These are phyloP conservation scores for Esperia sulphurella DNA, from an alignment of 2,888 invertebrate species.

Conservation along the genomic window DNA sequence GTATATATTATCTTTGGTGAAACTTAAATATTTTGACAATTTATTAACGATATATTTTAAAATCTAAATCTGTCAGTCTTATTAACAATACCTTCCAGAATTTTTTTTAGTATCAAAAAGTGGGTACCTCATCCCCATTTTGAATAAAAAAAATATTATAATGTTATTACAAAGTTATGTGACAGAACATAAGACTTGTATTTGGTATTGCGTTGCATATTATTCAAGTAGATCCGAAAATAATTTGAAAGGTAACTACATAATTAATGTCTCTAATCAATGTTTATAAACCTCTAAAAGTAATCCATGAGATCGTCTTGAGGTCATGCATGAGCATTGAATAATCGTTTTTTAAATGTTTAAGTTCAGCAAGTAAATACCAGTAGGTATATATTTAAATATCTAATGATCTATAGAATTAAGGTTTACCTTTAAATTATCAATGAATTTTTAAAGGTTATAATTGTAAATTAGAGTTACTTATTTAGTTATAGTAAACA, in stretches of 20 bases:
- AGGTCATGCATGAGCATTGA: slow-evolving; percentile 6
- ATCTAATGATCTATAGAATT: neutral
- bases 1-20: too few species aligned
- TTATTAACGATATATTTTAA: too few species aligned
- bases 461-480: neutral
- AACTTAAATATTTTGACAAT: too few species aligned
- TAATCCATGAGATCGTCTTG: slow-evolving; percentile 1
- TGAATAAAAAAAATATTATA: too few species aligned
- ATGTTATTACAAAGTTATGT: too few species aligned
- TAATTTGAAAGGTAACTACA: neutral
- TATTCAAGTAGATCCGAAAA: neutral
- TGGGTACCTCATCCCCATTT: too few species aligned
- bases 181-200: too few species aligned
- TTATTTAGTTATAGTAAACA: neutral
- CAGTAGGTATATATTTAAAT: neutral
- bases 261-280: neutral
- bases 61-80: too few species aligned
- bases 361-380: slow-evolving; percentile 3
- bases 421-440: too few species aligned
- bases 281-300: neutral
- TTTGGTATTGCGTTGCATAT: too few species aligned
- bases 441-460: neutral
- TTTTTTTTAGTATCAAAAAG: too few species aligned
- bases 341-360: slow-evolving; percentile 9
- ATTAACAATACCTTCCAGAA: too few species aligned